These are phyloP conservation scores for Listronotus bonariensis DNA, from an alignment of 1,140 invertebrate species.

Conservation along the genomic window DNA sequence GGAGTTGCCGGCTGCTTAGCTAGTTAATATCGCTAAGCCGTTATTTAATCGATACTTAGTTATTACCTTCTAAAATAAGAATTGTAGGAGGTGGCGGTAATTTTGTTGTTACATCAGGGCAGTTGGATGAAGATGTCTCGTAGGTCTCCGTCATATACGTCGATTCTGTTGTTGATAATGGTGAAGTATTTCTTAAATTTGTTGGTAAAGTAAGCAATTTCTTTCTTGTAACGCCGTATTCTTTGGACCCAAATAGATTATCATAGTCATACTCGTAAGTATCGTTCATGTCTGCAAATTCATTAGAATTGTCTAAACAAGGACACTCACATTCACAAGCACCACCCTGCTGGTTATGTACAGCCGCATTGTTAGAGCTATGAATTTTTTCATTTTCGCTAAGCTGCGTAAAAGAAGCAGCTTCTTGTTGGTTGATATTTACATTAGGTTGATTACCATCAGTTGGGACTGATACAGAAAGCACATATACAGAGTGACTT, in stretches of 20 bases:
- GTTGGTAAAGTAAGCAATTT: slow-evolving; percentile 4
- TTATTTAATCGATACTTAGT: slow-evolving; percentile 15
- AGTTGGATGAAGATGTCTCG: slow-evolving; percentile 50
- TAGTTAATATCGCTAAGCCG: slow-evolving; percentile 40
- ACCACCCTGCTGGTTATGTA: slow-evolving; percentile 57
- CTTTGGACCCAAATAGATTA: slow-evolving; percentile 23
- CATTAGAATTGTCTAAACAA: slow-evolving; percentile 48
- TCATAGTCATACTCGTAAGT: slow-evolving; percentile 42
- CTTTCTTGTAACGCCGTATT: slow-evolving; percentile 6
- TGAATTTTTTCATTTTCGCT: slow-evolving; percentile 7
- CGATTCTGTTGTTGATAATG: slow-evolving; percentile 29
- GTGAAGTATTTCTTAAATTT: slow-evolving; percentile 17
- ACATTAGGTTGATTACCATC: slow-evolving; percentile 63
- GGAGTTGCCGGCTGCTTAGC: slow-evolving; percentile 31
- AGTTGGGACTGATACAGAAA: slow-evolving; percentile 73
- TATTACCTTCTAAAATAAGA: slow-evolving; percentile 75
- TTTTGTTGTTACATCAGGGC: slow-evolving; percentile 62
- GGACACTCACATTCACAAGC: slow-evolving; percentile 78
- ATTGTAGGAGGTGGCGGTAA: slow-evolving; percentile 70
- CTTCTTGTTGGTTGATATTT: slow-evolving; percentile 55
- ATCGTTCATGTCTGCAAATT: slow-evolving; percentile 45
- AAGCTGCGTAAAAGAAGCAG: slow-evolving; percentile 45
- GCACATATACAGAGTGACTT: slow-evolving; percentile 69
- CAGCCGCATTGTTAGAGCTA: slow-evolving; percentile 2
- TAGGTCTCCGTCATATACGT: slow-evolving; percentile 19